A percentile compares a stretch with the other conserved stretches of the same genome.
Evolutionary conservation across 2,797 vertebrate species (phyloP).

Genomic region (Pangasius krempfi): DNA sequence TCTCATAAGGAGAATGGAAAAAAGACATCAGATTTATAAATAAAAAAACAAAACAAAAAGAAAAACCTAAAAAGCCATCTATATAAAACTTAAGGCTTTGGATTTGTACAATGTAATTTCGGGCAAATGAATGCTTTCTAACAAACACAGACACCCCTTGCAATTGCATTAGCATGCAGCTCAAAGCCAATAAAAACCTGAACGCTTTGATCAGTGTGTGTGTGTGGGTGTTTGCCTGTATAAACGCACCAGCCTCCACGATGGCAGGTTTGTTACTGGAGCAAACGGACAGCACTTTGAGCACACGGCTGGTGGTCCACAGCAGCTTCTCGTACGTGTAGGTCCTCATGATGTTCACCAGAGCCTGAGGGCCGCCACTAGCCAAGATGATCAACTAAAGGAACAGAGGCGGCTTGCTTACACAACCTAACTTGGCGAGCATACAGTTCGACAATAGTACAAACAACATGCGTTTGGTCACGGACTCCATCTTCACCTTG

Average conservation of each 20-base stretch:
- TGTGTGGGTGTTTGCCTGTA: background rate
- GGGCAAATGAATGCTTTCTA: background rate
- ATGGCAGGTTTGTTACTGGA: slow-evolving; percentile 99
- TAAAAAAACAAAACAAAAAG: too few relatives aligned
- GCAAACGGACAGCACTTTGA: slow-evolving; percentile 98
- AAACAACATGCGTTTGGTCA: background rate
- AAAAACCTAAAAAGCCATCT: too few relatives aligned
- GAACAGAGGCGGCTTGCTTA: background rate
- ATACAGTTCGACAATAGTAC: background rate
- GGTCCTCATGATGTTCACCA: slow-evolving; percentile 99
- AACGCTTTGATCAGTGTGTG: background rate
- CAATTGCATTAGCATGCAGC: background rate
- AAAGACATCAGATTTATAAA: background rate
- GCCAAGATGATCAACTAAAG: slow-evolving; percentile 94
- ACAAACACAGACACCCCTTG: background rate
- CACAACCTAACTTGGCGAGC: background rate
- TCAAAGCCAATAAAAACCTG: background rate
- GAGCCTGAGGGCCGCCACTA: slow-evolving; percentile 94
- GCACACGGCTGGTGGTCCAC: slow-evolving; percentile 98
- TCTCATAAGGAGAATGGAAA: background rate
- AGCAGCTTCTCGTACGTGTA: slow-evolving; percentile 97
- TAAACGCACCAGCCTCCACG: slow-evolving; percentile 88
- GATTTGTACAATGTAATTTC: background rate
- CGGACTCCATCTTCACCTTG: slow-evolving; percentile 79
- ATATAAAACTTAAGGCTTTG: background rate